These are phyloP conservation scores for Zeugodacus cucurbitae DNA, from an alignment of 1,140 invertebrate species.

Conservation along the genomic window DNA sequence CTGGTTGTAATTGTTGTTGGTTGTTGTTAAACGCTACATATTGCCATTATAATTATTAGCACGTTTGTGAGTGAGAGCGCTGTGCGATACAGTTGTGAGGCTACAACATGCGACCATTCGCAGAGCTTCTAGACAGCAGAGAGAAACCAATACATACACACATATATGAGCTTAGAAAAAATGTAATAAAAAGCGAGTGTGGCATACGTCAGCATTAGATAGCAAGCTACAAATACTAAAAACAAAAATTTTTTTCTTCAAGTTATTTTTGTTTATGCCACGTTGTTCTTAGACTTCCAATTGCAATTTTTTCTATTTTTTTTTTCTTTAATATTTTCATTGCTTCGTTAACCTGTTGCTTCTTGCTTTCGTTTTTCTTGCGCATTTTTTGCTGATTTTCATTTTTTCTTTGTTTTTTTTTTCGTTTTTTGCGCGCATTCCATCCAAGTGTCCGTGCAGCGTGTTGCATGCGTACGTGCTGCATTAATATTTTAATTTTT, in stretches of 20 bases:
- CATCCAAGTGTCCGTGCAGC: background rate
- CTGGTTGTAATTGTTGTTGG: too few species aligned
- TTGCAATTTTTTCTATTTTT: background rate
- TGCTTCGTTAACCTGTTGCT: background rate
- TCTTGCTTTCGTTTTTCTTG: background rate
- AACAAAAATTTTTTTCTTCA: too few species aligned
- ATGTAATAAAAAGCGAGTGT: too few species aligned
- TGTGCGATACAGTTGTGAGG: background rate
- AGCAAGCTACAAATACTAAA: too few species aligned
- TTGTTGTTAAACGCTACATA: too few species aligned
- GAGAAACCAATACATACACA: background rate
- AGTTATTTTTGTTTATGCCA: too few species aligned
- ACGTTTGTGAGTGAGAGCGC: background rate
- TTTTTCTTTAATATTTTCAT: background rate
- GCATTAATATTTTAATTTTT: background rate
- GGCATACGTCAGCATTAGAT: too few species aligned
- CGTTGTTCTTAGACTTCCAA: background rate
- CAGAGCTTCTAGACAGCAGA: background rate
- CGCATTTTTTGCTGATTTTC: background rate
- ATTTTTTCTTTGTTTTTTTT: background rate
- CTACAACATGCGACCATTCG: background rate
- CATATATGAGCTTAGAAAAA: too few species aligned
- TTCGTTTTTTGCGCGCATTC: background rate
- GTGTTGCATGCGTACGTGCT: background rate
- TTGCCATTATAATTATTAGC: background rate